Evolutionary conservation across 2,888 invertebrate genomes (phyloP), one percentile per base, ranked within the genome.

Genomic region (Brachyptera risi): DNA sequence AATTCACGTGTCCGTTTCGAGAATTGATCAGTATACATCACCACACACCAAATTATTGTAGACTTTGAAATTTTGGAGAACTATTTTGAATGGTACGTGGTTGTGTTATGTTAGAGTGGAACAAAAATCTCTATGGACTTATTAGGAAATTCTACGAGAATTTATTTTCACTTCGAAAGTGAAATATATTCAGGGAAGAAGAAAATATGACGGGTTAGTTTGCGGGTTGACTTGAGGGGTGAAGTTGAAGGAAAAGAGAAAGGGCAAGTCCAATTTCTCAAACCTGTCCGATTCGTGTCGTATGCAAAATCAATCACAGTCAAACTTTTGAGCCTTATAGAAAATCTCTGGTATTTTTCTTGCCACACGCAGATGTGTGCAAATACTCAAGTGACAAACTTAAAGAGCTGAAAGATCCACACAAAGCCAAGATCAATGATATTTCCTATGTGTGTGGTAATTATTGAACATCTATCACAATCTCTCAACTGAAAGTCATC

Each of bases 241-340:
- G 56, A 56, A 54, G 31, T 60, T 56, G 24, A 42, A 19, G 42
- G 60, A 23, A 42, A 59, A 59, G 54, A 42, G 54, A 26, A 59
- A 31, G 70, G 72, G 69, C 72, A 71, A n/a, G 72, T 73, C 72
- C 75, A 74, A 75, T 75, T 74, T 74, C 74, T 75, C 75, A 75
- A 75, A 75, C 72, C 74, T 74, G 74, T 74, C 75, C 74, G 72
- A 74, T 74, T 71, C 72, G 72, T 72, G 74, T 73, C 73, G 73
- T 72, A 74, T 74, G 74, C 73, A 73, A 74, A 75, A 75, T 75
- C 75, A 75, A 75, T 75, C 75, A 73, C 72, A 69, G 68, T 69
- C 63, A 54, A 54, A 42, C 42, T 42, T 42, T 24, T 19, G 23
- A 23, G 47, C 24, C 21, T 21, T n/a, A 5, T 11, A 26, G 58